Evolutionary conservation across 2,113 vertebrate genomes (phyloP).

Genomic region (Excalfactoria chinensis): DNA sequence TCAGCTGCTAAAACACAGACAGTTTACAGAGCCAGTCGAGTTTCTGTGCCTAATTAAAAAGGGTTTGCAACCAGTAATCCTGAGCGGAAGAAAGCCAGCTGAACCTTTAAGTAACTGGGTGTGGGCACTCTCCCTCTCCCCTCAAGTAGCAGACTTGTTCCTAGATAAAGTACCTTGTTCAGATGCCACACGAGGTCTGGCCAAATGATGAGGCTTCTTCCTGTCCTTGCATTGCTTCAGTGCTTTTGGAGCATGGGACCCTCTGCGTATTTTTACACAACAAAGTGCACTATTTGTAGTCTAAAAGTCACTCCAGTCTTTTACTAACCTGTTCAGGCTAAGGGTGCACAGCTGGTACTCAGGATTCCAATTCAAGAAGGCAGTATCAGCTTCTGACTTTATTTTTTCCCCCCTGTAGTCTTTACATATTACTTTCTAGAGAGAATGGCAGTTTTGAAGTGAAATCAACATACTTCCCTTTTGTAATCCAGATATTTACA

Average conservation of each 20-base stretch:
- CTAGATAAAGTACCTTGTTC: not conserved
- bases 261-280: not conserved
- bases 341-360: not conserved
- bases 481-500: constrained; percentile 41
- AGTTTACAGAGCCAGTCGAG: not conserved
- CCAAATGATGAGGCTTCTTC: not conserved
- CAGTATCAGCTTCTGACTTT: constrained; percentile 8
- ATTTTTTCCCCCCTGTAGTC: not conserved
- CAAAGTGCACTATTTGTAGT: constrained; percentile 22
- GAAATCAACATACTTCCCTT: not conserved
- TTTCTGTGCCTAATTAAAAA: not conserved
- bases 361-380: constrained; percentile 39
- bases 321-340: not conserved
- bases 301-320: not conserved
- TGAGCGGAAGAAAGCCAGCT: not conserved
- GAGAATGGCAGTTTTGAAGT: not conserved
- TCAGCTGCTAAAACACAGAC: not conserved
- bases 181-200: not conserved
- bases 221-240: not conserved
- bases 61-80: not conserved
- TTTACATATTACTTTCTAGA: not conserved
- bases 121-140: not conserved
- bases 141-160: not conserved
- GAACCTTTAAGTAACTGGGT: not conserved
- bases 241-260: not conserved